phyloP scores from a whole-genome alignment of 1,140 invertebrate genomes.

The Drosophila simulans region DNA sequence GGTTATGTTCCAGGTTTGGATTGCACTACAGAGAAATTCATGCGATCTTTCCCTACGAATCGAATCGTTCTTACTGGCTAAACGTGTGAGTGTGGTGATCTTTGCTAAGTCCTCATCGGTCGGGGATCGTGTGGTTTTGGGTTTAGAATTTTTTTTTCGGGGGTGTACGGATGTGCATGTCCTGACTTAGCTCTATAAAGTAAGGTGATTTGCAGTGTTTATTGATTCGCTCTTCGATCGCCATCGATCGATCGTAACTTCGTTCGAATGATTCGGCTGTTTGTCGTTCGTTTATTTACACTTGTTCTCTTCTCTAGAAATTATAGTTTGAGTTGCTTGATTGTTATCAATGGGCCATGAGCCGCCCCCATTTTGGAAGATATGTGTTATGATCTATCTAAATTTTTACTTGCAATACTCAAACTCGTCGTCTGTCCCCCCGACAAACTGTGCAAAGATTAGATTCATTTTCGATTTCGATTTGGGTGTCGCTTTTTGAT shows the following conservation, averaged over 20 bases:
- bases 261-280: conserved; percentile 33
- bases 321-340: conserved; percentile 59
- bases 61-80: conserved; percentile 45
- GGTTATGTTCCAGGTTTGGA: conserved; percentile 39
- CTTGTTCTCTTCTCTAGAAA: conserved; percentile 51
- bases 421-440: conserved; percentile 33
- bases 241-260: conserved; percentile 13
- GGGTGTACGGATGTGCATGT: conserved; percentile 29
- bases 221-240: conserved; percentile 36
- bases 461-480: conserved; percentile 41
- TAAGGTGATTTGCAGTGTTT: conserved; percentile 70
- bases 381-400: conserved; percentile 78
- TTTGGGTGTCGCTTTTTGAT: conserved; percentile 31
- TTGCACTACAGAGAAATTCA: conserved; percentile 53
- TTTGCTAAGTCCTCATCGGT: conserved; percentile 16
- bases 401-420: conserved; percentile 45
- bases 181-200: conserved; percentile 77
- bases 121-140: conserved; percentile 11
- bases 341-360: conserved; percentile 62
- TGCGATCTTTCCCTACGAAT: conserved; percentile 42
- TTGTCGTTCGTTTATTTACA: conserved; percentile 62
- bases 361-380: conserved; percentile 57
- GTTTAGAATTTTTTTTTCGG: conserved; percentile 15
- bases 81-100: conserved; percentile 19
- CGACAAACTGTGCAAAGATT: conserved; percentile 65